These are phyloP conservation scores for Nothoprocta pentlandii DNA, from an alignment of 2,113 vertebrate genomes.

Conservation along the genomic window DNA sequence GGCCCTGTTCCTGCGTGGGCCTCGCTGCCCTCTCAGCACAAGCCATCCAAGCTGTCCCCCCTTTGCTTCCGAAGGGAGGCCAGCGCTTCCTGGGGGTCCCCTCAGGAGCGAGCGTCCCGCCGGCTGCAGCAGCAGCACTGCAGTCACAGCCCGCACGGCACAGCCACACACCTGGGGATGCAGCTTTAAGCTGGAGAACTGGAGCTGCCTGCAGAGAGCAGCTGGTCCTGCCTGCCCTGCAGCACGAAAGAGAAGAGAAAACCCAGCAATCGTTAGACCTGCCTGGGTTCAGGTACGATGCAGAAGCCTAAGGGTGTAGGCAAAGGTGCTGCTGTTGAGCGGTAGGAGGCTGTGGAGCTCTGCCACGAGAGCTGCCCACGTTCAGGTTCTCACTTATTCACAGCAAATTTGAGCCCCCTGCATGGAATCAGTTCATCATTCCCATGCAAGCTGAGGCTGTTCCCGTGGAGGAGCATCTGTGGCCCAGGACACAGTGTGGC, in stretches of 20 bases:
- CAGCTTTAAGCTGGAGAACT: not conserved
- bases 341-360: not conserved
- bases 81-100: not conserved
- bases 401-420: not conserved
- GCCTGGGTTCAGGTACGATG: not conserved
- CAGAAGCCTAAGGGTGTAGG: not conserved
- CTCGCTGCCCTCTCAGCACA: not conserved
- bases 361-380: not conserved
- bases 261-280: not conserved
- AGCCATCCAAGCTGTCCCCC: not conserved
- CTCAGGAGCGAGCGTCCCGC: not conserved
- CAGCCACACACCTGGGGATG: not conserved
- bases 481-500: not conserved
- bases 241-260: fast-evolving
- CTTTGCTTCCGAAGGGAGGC: not conserved
- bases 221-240: not conserved
- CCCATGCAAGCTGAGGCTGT: not conserved
- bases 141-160: not conserved
- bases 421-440: not conserved
- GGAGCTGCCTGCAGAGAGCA: not conserved
- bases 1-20: not conserved
- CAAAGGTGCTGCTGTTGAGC: not conserved
- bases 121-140: not conserved
- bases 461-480: not conserved
- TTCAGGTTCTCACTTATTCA: not conserved